Percentiles rank a stretch among this genome's conserved stretches.
Conservation (phyloP, 2,113 vertebrate species). For the Sarotherodon lohbergeri region DNA sequence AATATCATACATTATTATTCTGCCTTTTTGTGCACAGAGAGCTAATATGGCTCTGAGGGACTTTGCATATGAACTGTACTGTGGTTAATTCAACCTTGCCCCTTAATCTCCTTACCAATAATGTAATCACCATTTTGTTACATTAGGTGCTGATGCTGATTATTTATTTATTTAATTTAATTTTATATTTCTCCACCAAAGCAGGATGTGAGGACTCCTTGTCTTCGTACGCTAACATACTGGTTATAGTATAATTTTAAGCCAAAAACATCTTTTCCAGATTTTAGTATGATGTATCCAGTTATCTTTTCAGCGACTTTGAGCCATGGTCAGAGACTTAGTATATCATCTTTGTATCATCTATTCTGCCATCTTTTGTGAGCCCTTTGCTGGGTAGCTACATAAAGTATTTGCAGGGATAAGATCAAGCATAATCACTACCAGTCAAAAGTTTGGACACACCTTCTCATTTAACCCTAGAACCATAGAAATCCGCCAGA, state of each 20-base stretch:
- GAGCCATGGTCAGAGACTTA: background rate
- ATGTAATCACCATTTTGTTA: background rate
- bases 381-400: background rate
- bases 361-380: background rate
- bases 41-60: background rate
- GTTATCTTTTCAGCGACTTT: background rate
- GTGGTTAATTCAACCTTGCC: background rate
- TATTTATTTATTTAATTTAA: fast-evolving
- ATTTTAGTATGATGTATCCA: background rate
- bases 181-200: background rate
- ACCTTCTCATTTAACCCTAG: background rate
- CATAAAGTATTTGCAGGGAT: background rate
- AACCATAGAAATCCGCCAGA: fast-evolving
- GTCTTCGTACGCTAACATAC: background rate
- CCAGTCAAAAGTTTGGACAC: background rate
- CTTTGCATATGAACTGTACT: background rate
- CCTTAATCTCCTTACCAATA: background rate
- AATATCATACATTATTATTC: background rate
- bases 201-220: background rate
- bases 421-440: background rate
- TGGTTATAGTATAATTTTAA: background rate
- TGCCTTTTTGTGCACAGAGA: background rate
- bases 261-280: background rate
- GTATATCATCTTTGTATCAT: background rate
- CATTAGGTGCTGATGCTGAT: background rate